A percentile compares a stretch with the other conserved stretches of the same genome.
These are phyloP conservation scores for Andricus grossulariae DNA, from an alignment of 1,140 invertebrate species.

Conservation along the genomic window DNA sequence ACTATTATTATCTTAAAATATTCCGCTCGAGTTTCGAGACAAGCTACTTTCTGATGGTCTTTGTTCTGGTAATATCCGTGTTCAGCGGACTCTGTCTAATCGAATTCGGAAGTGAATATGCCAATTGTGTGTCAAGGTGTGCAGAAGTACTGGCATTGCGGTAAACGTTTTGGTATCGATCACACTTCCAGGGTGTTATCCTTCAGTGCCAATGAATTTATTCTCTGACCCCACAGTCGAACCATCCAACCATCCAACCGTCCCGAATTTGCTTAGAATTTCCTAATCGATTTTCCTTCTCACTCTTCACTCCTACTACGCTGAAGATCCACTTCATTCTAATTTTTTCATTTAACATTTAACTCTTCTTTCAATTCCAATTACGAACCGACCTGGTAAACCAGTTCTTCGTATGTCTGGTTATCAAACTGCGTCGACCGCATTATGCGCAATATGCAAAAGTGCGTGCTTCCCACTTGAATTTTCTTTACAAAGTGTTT, in stretches of 20 bases:
- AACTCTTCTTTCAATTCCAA: too few relatives aligned
- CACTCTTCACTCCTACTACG: too few relatives aligned
- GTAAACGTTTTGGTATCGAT: conserved; percentile 19
- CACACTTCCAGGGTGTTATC: conserved; percentile 14
- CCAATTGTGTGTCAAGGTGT: conserved; percentile 48
- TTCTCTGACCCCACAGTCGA: neutral
- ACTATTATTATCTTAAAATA: conserved; percentile 20
- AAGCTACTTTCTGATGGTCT: neutral
- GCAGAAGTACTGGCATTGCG: conserved; percentile 16
- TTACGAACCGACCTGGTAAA: too few relatives aligned
- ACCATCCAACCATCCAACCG: neutral
- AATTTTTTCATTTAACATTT: too few relatives aligned
- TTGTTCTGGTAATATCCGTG: conserved; percentile 8
- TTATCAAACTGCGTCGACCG: too few relatives aligned
- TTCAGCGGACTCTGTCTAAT: conserved; percentile 42
- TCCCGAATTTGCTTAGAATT: too few relatives aligned
- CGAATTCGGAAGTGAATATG: conserved; percentile 49
- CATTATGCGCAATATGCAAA: too few relatives aligned
- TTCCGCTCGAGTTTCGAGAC: conserved; percentile 5
- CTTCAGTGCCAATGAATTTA: conserved; percentile 25
- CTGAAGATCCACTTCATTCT: too few relatives aligned
- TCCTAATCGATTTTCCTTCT: too few relatives aligned
- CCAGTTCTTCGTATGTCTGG: too few relatives aligned
- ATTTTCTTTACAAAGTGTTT: too few relatives aligned
- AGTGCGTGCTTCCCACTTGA: too few relatives aligned